Evolutionary conservation across 2,113 vertebrate species (phyloP), one percentile per base, ranked within the genome.

Genomic region (Suricata suricatta): DNA sequence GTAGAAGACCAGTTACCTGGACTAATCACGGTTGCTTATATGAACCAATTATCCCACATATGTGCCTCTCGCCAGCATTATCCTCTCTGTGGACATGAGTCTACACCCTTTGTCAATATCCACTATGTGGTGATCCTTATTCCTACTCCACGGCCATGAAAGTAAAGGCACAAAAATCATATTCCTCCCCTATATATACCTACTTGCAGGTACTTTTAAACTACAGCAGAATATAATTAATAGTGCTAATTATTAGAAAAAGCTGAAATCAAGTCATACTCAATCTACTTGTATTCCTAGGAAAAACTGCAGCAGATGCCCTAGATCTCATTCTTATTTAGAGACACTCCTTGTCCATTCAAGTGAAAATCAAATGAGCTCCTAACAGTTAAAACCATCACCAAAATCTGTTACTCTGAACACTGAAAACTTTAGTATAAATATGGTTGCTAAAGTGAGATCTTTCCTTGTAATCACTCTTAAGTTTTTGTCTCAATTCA

Each of bases 401-500:
- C 57, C 38, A 52, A 68, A 89, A 95, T 88, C 47, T 71, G 16
- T 81, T 95, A 93, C 15, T 92, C 84, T 50, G 57, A 96, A 95
- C 50, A 54, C 50, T 90, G 66, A 88, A 96, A 84, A 93, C 3
- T 19, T 76, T 72, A 79, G 47, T 64, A 87, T 41, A 96, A 96
- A 94, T 90, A 91, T 82, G 69, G 23, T 92, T 97, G 63, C 33
- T 97, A 71, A 90, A 88, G 5, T 82, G 50, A 97, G 81, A 52
- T 1, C n/a, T 89, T 98, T 91, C 74, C 25, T 80, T 89, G 54
- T 96, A 84, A 96, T 79, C 50, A 90, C 74, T 94, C 83, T 95
- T 64, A 80, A 44, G 31, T 60, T 64, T 93, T 50, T 31, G 96
- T 92, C 83, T 71, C 77, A 85, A 92, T 63, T 76, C 52, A 93